Conservation (phyloP, 92 coral and sea anemone species). For the Paragorgia papillata region DNA sequence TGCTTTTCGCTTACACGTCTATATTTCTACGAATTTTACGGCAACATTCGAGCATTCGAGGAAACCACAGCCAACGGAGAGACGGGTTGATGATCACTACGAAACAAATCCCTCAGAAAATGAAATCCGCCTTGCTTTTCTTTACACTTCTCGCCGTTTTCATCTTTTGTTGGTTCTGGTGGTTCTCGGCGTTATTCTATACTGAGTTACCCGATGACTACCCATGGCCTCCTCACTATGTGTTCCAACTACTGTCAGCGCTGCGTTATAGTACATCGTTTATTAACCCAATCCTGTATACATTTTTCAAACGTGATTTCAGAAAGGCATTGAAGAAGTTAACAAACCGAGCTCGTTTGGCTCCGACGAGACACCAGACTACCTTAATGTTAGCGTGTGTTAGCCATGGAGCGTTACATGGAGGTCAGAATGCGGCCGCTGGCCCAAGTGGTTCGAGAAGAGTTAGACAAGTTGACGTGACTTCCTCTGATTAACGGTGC, state of each 20-base stretch:
- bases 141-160: conserved; percentile 10
- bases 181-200: conserved; percentile 6
- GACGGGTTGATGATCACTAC: background rate
- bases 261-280: conserved; percentile 31
- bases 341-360: conserved; percentile 7
- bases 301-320: conserved; percentile 35
- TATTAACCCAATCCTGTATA: conserved; percentile 29
- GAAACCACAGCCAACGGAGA: conserved; percentile 9
- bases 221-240: background rate
- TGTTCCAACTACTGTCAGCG: background rate
- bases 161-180: conserved; percentile 33
- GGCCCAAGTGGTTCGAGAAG: too few relatives aligned
- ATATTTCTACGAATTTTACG: conserved; percentile 17
- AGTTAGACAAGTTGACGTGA: too few relatives aligned
- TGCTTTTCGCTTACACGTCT: conserved; percentile 21
- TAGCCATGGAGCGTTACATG: too few relatives aligned
- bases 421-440: too few relatives aligned
- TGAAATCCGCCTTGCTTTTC: conserved; percentile 22
- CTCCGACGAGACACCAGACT: background rate
- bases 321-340: conserved; percentile 21
- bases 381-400: too few relatives aligned
- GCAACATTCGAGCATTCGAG: conserved; percentile 5
- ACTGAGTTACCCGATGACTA: background rate
- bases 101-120: background rate
- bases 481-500: too few relatives aligned